Percentiles rank a stretch among this genome's conserved stretches.
phyloP scores from a whole-genome alignment of 2,797 vertebrate genomes.

The Cyclopterus lumpus region DNA sequence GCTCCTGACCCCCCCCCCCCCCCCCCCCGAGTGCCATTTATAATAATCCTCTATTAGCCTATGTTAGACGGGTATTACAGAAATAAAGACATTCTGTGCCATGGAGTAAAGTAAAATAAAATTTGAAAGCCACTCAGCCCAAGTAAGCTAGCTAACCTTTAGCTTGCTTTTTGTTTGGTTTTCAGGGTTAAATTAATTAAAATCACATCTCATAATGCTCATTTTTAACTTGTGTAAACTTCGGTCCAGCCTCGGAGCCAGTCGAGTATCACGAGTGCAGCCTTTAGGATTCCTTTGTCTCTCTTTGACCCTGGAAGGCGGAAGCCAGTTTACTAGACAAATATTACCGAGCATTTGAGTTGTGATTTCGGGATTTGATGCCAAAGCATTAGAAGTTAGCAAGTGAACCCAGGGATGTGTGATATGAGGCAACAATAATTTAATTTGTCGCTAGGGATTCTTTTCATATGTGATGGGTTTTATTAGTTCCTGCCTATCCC shows the following conservation, averaged over 20 bases:
- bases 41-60: not conserved
- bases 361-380: not conserved
- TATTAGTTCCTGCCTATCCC: conserved; percentile 1
- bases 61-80: not conserved
- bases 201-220: not conserved
- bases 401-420: not conserved
- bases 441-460: not conserved
- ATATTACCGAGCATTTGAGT: not conserved
- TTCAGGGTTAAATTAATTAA: not conserved
- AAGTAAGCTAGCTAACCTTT: not conserved
- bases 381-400: not conserved
- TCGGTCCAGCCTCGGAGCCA: not conserved
- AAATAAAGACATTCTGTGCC: not conserved
- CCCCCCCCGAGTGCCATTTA: not conserved
- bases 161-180: not conserved
- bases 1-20: not conserved
- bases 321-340: not conserved
- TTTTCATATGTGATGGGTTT: conserved; percentile 1
- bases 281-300: not conserved
- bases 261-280: not conserved
- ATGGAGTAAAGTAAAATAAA: not conserved
- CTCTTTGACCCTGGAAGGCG: not conserved
- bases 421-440: conserved; percentile 1
- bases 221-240: not conserved
- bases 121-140: not conserved